Evolutionary conservation across 2,113 vertebrate species (phyloP).

Genomic region (Ictidomys tridecemlineatus): DNA sequence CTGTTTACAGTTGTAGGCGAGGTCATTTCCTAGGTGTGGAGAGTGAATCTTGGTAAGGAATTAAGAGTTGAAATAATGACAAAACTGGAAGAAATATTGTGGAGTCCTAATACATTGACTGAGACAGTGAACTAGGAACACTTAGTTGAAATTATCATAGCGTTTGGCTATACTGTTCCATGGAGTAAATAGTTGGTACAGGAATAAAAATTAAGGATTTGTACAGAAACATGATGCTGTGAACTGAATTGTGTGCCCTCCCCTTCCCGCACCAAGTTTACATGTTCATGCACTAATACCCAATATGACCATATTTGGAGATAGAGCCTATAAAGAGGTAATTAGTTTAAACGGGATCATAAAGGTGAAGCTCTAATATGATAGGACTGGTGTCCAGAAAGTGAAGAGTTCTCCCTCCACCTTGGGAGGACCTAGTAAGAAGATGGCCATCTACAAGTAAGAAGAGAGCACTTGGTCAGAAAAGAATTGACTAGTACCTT

Average conservation of each 20-base stretch:
- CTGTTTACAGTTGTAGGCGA: not conserved
- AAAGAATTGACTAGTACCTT: not conserved
- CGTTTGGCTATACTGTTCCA: not conserved
- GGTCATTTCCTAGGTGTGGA: not conserved
- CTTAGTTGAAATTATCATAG: not conserved
- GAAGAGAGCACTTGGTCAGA: not conserved
- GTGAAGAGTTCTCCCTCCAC: not conserved
- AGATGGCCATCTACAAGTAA: not conserved
- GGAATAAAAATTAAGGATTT: not conserved
- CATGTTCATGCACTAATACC: not conserved
- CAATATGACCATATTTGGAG: not conserved
- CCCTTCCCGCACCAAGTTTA: not conserved
- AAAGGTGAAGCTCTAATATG: not conserved
- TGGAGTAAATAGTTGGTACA: not conserved
- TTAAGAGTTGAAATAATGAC: not conserved
- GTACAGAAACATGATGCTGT: not conserved
- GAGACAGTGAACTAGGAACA: not conserved
- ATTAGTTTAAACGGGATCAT: not conserved
- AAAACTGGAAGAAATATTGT: not conserved
- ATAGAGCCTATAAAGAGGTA: not conserved
- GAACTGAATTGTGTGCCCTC: not conserved
- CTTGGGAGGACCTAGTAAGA: not conserved
- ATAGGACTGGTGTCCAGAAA: not conserved
- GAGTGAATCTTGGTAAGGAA: not conserved
- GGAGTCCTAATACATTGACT: not conserved